Base-by-base conservation (phyloP, 2,888 invertebrate species). In the Augiades crinisus region DNA sequence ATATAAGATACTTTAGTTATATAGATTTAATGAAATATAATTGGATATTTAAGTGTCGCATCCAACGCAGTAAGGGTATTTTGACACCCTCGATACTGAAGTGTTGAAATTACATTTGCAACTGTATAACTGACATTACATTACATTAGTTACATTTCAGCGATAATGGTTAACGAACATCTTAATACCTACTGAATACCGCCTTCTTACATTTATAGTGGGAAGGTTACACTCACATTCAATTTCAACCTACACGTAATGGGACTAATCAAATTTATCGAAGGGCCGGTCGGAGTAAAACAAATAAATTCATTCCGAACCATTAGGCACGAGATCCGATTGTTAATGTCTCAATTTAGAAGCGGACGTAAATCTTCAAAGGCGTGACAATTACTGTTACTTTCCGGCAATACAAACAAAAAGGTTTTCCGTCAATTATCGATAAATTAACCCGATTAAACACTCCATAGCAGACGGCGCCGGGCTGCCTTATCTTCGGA, bases 331-430 rank as follows among this genome's bases (percentile, higher is more conserved):
- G 78, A 88, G 84, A 86, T 85, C 78, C 75, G 82, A 84, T 82
- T 88, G 86, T 87, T 88, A 86, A 89, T 88, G 89, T 87, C 89
- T 89, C 86, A 87, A 88, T 89, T 88, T 88, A 84, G 87, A 84
- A 85, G 84, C 86, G 87, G 78, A 83, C 88, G 88, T 89, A 88
- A 89, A 89, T 89, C 88, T 87, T 89, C 83, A 86, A 85, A 89
- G 88, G 88, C 89, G 88, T 89, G 89, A 89, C 89, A 89, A 89
- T 89, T 86, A 86, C 88, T 88, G 88, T 88, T 89, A 86, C 85
- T 88, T 87, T 75, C 88, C 85, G 81, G 81, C 83, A 84, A 80
- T 83, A 86, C 88, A 87, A 89, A 89, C 87, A 87, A 87, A 88
- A 88, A 88, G 88, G 86, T 79, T 87, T 84, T 82, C 84, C 88